Evolutionary conservation across 2,797 vertebrate genomes (phyloP).

Genomic region (Miichthys miiuy): DNA sequence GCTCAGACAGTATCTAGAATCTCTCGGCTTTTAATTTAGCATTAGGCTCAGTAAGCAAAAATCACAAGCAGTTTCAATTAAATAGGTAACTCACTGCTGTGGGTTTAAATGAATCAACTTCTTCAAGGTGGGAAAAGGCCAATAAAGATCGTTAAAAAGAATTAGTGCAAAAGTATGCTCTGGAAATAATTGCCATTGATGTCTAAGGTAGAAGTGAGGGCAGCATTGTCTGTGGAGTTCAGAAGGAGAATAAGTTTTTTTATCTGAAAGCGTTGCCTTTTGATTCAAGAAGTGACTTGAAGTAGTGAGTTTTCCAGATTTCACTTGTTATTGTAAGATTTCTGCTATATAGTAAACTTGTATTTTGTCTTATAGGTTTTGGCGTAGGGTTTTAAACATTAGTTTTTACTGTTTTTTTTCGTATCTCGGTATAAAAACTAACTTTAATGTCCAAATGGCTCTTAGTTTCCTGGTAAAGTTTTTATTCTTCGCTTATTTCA

Average conservation of each 20-base stretch:
- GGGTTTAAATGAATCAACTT: constrained; percentile 63
- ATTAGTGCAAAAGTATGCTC: constrained; percentile 50
- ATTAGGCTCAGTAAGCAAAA: constrained; percentile 80
- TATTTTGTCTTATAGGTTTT: constrained; percentile 3
- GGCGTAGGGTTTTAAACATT: not conserved
- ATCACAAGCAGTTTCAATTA: constrained; percentile 79
- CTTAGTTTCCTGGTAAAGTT: constrained; percentile 49
- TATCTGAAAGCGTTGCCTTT: constrained; percentile 18
- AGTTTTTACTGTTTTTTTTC: constrained; percentile 16
- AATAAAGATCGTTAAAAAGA: constrained; percentile 60
- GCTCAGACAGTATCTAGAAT: constrained; percentile 81
- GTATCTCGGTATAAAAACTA: constrained; percentile 20
- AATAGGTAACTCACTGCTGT: constrained; percentile 62
- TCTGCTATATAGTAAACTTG: not conserved
- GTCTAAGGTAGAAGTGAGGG: constrained; percentile 29
- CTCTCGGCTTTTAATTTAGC: constrained; percentile 82
- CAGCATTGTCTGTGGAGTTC: constrained; percentile 29
- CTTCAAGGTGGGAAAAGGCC: constrained; percentile 53
- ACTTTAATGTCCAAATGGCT: constrained; percentile 29
- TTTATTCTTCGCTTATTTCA: constrained; percentile 61
- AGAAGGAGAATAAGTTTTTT: constrained; percentile 30
- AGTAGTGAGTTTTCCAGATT: constrained; percentile 7
- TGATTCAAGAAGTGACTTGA: constrained; percentile 29
- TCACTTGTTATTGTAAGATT: not conserved
- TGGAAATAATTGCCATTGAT: constrained; percentile 69